Evolutionary conservation across 2,888 invertebrate species (phyloP), one percentile per base, ranked within the genome.

Genomic region (Buathra laborator): DNA sequence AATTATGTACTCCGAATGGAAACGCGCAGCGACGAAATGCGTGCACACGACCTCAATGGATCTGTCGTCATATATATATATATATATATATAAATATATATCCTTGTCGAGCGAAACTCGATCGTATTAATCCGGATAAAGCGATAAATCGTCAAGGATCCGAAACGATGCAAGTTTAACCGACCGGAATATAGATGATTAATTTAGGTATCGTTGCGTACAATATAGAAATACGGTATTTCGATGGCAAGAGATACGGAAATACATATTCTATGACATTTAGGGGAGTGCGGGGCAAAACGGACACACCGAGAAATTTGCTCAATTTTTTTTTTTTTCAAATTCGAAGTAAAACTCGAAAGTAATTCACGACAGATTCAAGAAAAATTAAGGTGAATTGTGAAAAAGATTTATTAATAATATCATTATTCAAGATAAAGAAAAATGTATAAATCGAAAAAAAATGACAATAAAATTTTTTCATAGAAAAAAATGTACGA

Each of bases 31-130:
- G 37, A 37, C 37, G 7, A 37, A 7, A 9, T 37, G 37, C 37
- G 6, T 5, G 37, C 6, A 37, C 37, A 37, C 37, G 37, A 37
- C 37, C 37, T 37, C 37, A 1, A 7, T 37, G 37, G 0, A 37
- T 37, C 16, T 16, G 48, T 0, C 46, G 12, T 16, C 29, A 62
- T 59, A 71, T 43, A 62, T 59, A 71, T 53, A 44, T 67, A 72
- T 24, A 62, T 44, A n/a, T 56, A 37, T 62, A 62, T 46, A 59
- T 37, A 10, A 29, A 19, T 51, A 37, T 32, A 51, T 51, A 51
- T 32, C n/a, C 32, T 12, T 70, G 16, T 66, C 24, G 51, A 56
- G 12, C 43, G 19, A 66, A 70, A 44, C 66, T 67, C 59, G 3
- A 48, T 48, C 46, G 3, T 16, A 10, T 56, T 56, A 56, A 56